phyloP scores from a whole-genome alignment of 2,888 invertebrate genomes.

The Euzophera pinguis region DNA sequence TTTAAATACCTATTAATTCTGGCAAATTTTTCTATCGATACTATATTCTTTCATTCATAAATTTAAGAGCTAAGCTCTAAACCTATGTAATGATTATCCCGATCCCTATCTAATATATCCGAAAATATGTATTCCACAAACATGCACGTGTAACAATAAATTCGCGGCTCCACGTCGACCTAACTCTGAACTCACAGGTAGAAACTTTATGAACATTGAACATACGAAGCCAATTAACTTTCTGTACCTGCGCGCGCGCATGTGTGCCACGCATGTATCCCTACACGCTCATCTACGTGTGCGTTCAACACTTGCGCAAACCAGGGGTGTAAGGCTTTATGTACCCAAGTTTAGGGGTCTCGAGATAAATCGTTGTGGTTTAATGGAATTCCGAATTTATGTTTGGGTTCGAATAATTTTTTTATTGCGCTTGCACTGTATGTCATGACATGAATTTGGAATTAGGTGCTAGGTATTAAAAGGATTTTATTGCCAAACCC shows the following conservation, averaged over 20 bases:
- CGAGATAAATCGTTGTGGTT: constrained; percentile 61
- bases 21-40: too few relatives aligned
- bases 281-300: constrained; percentile 22
- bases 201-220: constrained; percentile 66
- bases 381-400: constrained; percentile 74
- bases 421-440: constrained; percentile 51
- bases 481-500: neutral
- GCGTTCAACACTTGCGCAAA: constrained; percentile 64
- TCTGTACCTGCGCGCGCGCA: constrained; percentile 63
- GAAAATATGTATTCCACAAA: constrained; percentile 12
- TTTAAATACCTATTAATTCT: too few relatives aligned
- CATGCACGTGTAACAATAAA: constrained; percentile 22
- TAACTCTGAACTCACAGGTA: constrained; percentile 57
- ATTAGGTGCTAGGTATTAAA: constrained; percentile 2
- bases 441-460: constrained; percentile 19
- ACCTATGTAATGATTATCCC: too few relatives aligned
- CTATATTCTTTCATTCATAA: too few relatives aligned
- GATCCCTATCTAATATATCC: neutral
- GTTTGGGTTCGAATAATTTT: constrained; percentile 44
- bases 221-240: constrained; percentile 78
- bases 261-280: constrained; percentile 32
- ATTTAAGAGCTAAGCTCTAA: too few relatives aligned
- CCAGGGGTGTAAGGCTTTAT: constrained; percentile 41
- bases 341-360: constrained; percentile 31
- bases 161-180: constrained; percentile 31